Evolutionary conservation across 1,140 invertebrate genomes (phyloP), one percentile per base, ranked within the genome.

Genomic region (Physella acuta): DNA sequence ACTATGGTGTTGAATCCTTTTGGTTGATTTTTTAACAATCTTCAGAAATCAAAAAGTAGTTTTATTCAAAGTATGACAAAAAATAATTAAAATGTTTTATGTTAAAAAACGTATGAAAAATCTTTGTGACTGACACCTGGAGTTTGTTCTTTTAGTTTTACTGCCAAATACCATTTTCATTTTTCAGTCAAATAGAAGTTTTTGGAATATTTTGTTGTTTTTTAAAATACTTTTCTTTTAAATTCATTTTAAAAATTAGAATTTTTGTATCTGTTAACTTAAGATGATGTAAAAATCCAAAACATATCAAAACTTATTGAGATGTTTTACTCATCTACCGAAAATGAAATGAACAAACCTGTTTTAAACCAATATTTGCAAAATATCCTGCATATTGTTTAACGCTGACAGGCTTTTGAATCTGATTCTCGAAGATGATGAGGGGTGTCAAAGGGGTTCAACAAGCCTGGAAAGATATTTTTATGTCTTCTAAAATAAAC

Each of bases 371-470:
- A 53, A 97, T 91, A 87, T 98, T 92, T 0, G 96, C 93, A 83
- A 90, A 92, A 0, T 91, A 93, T 3, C 91, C 92, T 80, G 8
- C 28, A 4, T 63, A 36, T 44, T 56, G 55, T 52, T 90, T 90
- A 56, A 82, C 77, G 84, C 92, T 95, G 20, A 90, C 88, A 69
- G 91, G 90, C 75, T 92, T 92, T 74, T 67, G 90, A 86, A 81
- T 97, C 94, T 70, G 91, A 87, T 73, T 90, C 87, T 73, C 92
- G 87, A 58, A 97, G 88, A 87, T 99, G 97, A 87, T 99, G 95
- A 5, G 94, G 94, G 2, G 92, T 89, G 87, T 97, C 94, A 28
- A 99, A 82, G 17, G 97, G 95, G 89, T 97, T 95, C 8, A 82
- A 70, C 30, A 81, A 53, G 61, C 83, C 83, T 84, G 71, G 30